phyloP scores from a whole-genome alignment of 1,140 invertebrate species.

The Aphidius gifuensis region DNA sequence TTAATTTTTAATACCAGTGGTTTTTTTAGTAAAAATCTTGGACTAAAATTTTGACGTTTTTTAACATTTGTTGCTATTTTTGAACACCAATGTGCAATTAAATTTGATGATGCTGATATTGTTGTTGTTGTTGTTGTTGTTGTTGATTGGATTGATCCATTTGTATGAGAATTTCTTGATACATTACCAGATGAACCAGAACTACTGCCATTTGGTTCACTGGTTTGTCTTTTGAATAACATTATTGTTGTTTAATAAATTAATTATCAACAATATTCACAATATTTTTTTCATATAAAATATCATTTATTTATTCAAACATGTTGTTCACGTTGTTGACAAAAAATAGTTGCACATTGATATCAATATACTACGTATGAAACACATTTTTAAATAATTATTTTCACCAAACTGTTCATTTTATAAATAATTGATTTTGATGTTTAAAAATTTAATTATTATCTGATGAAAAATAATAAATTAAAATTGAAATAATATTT shows the following conservation, averaged over 20 bases:
- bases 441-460: too few relatives aligned
- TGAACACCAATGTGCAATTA: constrained; percentile 53
- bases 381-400: constrained; percentile 18
- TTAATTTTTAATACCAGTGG: constrained; percentile 40
- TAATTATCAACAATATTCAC: constrained; percentile 1
- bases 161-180: constrained; percentile 9
- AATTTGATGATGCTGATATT: constrained; percentile 38
- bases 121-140: constrained; percentile 44
- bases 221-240: constrained; percentile 46
- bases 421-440: too few relatives aligned
- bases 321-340: constrained; percentile 7
- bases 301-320: background rate
- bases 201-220: constrained; percentile 40
- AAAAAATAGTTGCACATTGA: constrained; percentile 33
- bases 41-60: constrained; percentile 49
- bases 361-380: constrained; percentile 29
- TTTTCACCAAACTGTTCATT: background rate
- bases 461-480: too few relatives aligned
- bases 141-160: constrained; percentile 24
- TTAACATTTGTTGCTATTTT: constrained; percentile 53
- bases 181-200: constrained; percentile 8
- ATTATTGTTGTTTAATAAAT: constrained; percentile 27
- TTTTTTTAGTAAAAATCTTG: constrained; percentile 50
- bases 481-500: too few relatives aligned
- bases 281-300: background rate